Percentiles rank a stretch among this genome's conserved stretches.
These are phyloP conservation scores for Nebria brevicollis DNA, from an alignment of 2,888 invertebrate species.

Conservation along the genomic window DNA sequence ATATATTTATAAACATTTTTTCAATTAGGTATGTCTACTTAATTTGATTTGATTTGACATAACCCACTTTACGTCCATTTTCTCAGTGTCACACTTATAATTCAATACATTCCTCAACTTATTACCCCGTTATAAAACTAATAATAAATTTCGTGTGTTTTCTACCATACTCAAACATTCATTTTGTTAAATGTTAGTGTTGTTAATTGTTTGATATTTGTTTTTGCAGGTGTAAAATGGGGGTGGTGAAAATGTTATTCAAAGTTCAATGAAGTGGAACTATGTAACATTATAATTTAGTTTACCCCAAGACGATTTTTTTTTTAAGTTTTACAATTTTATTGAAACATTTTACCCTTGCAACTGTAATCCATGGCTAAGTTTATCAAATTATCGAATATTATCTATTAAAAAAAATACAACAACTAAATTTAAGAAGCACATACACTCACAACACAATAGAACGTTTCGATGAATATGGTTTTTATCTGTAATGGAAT, in stretches of 20 bases:
- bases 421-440: not conserved
- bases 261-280: constrained; percentile 53
- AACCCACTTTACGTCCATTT: too few relatives aligned
- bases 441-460: not conserved
- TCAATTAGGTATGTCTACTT: too few relatives aligned
- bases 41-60: too few relatives aligned
- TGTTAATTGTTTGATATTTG: constrained; percentile 39
- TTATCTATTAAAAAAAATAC: not conserved
- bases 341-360: constrained; percentile 39
- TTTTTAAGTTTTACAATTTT: constrained; percentile 42
- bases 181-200: not conserved
- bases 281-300: constrained; percentile 45
- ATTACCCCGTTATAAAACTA: too few relatives aligned
- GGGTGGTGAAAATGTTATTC: constrained; percentile 54
- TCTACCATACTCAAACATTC: too few relatives aligned
- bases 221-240: constrained; percentile 59
- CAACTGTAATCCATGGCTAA: constrained; percentile 36
- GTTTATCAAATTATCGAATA: constrained; percentile 45
- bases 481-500: constrained; percentile 27
- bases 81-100: too few relatives aligned
- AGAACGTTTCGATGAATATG: not conserved
- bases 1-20: too few relatives aligned
- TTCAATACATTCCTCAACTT: too few relatives aligned
- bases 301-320: constrained; percentile 42
- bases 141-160: too few relatives aligned